Percentiles rank a stretch among this genome's conserved stretches.
Evolutionary conservation across 2,797 vertebrate species (phyloP).

Genomic region (Anniella stebbinsi): DNA sequence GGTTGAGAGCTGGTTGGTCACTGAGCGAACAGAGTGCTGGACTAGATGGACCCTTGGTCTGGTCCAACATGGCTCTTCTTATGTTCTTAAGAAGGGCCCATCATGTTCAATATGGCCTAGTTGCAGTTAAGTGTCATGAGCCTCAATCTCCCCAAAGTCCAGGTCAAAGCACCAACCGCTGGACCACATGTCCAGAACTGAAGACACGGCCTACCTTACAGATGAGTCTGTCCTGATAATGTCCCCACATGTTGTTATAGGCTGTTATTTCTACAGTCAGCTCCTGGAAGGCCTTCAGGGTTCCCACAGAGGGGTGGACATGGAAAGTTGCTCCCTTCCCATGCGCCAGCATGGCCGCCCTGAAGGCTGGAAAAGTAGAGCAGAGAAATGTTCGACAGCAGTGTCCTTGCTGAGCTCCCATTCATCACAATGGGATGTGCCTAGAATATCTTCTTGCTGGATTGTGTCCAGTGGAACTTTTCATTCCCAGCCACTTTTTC

Average conservation of each 20-base stretch:
- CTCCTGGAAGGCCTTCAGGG: slow-evolving; percentile 84
- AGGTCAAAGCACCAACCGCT: background rate
- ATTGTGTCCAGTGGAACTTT: background rate
- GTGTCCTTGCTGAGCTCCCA: background rate
- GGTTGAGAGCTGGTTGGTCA: too few species aligned
- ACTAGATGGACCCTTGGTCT: too few species aligned
- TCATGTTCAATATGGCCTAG: background rate
- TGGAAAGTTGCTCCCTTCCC: slow-evolving; percentile 90
- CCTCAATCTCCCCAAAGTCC: background rate
- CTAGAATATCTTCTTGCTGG: too few species aligned
- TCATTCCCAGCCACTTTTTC: background rate
- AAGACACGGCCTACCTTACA: slow-evolving; percentile 83
- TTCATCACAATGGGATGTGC: background rate
- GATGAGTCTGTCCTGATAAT: slow-evolving; percentile 90
- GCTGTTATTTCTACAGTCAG: slow-evolving; percentile 84
- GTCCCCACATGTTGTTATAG: slow-evolving; percentile 94
- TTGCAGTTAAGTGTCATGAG: background rate
- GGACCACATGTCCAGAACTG: rapidly evolving
- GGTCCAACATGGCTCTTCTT: too few species aligned
- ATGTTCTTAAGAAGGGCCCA: background rate
- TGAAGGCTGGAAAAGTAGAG: slow-evolving; percentile 80
- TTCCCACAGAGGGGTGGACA: slow-evolving; percentile 78
- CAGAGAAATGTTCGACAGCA: slow-evolving; percentile 34
- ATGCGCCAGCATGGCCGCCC: slow-evolving; percentile 82
- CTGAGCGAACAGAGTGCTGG: too few species aligned